Evolutionary conservation across 1,140 invertebrate species (phyloP).

Genomic region (Calliphora vicina): DNA sequence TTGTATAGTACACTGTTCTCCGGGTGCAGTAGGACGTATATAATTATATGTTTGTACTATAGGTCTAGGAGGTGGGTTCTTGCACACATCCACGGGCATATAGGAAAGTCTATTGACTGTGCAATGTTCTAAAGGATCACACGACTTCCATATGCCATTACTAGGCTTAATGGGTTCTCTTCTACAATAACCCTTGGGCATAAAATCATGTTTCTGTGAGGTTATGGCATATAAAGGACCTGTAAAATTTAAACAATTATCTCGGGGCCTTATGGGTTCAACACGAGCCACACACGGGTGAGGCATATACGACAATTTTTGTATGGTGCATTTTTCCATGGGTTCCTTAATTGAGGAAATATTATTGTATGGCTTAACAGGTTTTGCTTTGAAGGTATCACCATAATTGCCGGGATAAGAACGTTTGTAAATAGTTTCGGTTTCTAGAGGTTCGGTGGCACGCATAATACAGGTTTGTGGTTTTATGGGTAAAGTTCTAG

Average conservation of each 20-base stretch:
- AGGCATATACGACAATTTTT: conserved; percentile 67
- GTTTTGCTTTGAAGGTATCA: conserved; percentile 46
- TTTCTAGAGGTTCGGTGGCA: conserved; percentile 66
- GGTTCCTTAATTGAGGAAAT: conserved; percentile 58
- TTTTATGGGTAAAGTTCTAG: conserved; percentile 65
- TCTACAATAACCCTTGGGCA: conserved; percentile 69
- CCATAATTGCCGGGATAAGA: conserved; percentile 66
- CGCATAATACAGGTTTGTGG: conserved; percentile 66
- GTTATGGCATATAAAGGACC: conserved; percentile 77
- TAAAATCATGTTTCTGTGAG: conserved; percentile 77
- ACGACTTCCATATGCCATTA: conserved; percentile 65
- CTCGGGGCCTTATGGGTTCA: conserved; percentile 53
- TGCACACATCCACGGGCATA: conserved; percentile 63
- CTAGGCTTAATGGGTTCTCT: conserved; percentile 66
- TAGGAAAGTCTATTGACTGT: conserved; percentile 67
- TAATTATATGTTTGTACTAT: conserved; percentile 62
- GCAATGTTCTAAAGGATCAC: conserved; percentile 66
- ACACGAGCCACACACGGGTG: conserved; percentile 63
- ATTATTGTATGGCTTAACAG: conserved; percentile 59
- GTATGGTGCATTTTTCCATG: conserved; percentile 65
- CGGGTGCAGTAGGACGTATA: conserved; percentile 60
- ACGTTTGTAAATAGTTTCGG: conserved; percentile 68
- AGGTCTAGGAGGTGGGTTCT: conserved; percentile 59
- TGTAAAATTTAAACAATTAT: conserved; percentile 62
- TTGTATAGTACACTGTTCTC: conserved; percentile 65